Evolutionary conservation across 2,888 invertebrate genomes (phyloP).

Genomic region (Caradrina kadenii): DNA sequence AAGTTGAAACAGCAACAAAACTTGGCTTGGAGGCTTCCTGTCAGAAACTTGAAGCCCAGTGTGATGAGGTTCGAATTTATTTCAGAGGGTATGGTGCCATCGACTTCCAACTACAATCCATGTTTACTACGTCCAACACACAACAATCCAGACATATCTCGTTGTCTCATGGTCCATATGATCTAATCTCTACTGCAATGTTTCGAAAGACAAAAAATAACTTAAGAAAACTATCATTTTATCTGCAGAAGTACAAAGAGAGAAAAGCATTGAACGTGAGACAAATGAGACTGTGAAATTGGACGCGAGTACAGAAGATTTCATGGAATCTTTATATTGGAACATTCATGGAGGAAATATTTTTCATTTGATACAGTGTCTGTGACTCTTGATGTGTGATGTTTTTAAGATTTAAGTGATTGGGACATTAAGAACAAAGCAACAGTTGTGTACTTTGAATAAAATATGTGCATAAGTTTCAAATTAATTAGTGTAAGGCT

Average conservation of each 20-base stretch:
- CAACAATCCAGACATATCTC: slow-evolving; percentile 91
- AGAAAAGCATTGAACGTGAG: slow-evolving; percentile 86
- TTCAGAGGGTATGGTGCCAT: slow-evolving; percentile 90
- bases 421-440: slow-evolving; percentile 72
- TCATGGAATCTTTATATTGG: slow-evolving; percentile 91
- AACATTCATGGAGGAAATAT: slow-evolving; percentile 92
- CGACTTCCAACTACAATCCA: slow-evolving; percentile 86
- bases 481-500: slow-evolving; percentile 71
- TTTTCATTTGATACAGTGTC: slow-evolving; percentile 89
- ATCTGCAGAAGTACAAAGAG: slow-evolving; percentile 90
- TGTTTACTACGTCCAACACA: slow-evolving; percentile 89
- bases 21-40: slow-evolving; percentile 79
- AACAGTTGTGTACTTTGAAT: slow-evolving; percentile 54
- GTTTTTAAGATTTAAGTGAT: slow-evolving; percentile 67
- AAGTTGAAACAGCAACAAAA: slow-evolving; percentile 84
- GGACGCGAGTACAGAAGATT: slow-evolving; percentile 87
- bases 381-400: slow-evolving; percentile 74
- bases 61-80: slow-evolving; percentile 89
- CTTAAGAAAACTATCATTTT: slow-evolving; percentile 85
- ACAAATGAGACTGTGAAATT: slow-evolving; percentile 84
- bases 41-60: slow-evolving; percentile 78
- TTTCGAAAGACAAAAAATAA: slow-evolving; percentile 74
- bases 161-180: slow-evolving; percentile 92
- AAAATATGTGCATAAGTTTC: slow-evolving; percentile 57
- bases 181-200: slow-evolving; percentile 83